Evolutionary conservation across 2,888 invertebrate species (phyloP).

Genomic region (Arenicola marina): DNA sequence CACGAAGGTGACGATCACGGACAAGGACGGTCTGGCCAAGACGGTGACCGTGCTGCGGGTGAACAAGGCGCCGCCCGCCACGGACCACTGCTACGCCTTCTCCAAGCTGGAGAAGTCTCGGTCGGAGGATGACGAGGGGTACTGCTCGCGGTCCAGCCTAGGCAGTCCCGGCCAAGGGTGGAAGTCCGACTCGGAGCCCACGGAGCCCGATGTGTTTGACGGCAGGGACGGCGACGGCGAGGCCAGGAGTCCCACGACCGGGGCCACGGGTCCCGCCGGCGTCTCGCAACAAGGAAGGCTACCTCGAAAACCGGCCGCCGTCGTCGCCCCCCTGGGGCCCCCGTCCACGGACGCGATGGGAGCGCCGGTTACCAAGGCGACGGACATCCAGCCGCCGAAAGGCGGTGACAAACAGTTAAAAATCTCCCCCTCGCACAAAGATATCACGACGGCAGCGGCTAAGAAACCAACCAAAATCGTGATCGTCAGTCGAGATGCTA

Average conservation of each 20-base stretch:
- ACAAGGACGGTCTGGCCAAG: neutral
- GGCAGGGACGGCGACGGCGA: neutral
- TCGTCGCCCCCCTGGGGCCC: neutral
- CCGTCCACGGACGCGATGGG: neutral
- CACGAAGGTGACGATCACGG: neutral
- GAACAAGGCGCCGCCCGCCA: neutral
- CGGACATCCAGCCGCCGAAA: neutral
- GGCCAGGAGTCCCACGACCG: neutral
- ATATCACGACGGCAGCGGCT: neutral
- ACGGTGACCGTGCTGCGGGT: neutral
- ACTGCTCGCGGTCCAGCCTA: slow-evolving; percentile 34
- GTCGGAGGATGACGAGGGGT: slow-evolving; percentile 36
- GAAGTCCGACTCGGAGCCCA: slow-evolving; percentile 17
- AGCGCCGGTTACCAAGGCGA: neutral
- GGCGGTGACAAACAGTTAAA: neutral
- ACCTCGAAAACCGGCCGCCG: too few relatives aligned
- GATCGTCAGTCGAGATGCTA: slow-evolving; percentile 7
- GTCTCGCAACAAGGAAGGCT: too few relatives aligned
- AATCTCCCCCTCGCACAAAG: too few relatives aligned
- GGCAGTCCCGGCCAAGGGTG: slow-evolving; percentile 31
- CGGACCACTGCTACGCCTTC: slow-evolving; percentile 1
- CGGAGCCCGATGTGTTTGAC: slow-evolving; percentile 13
- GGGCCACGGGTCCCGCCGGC: neutral
- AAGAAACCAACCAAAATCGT: slow-evolving; percentile 6
- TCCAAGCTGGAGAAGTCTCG: neutral